Evolutionary conservation across 2,113 vertebrate species (phyloP), one percentile per base, ranked within the genome.

Genomic region (Murina feae): DNA sequence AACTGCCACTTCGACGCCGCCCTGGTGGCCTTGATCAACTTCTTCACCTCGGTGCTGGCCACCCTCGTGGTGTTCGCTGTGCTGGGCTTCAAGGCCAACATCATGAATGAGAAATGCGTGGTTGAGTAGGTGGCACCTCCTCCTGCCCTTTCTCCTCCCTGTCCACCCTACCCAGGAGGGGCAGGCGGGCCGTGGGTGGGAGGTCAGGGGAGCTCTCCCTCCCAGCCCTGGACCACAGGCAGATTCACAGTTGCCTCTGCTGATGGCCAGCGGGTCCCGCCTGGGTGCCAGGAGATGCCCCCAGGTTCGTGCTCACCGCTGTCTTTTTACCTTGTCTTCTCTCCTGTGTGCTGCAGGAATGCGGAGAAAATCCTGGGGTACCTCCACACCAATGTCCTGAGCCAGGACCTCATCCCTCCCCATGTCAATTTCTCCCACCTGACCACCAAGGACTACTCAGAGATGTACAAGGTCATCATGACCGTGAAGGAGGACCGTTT

Each of bases 101-200:
- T 99, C 97, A 99, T 99, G 99, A 99, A 99, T 0, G 99, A 99
- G 98, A 99, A 99, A 97, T 99, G 99, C 90, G 99, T 99, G 74
- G 98, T 99, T 28, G 99, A 99, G 99, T 99, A 98, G 98, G 99
- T 99, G 74, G 28, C 72, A 2, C 75, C 4, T 25, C 44, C 55
- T 71, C 35, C 12, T 3, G 17, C 37, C 82, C 49, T 35, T 79
- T 13, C 28, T 21, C 21, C 42, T 80, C 68, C 69, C 30, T 11
- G 21, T 25, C 60, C 49, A 5, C 55, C 49, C 53, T 20, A 18
- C 80, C 90, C 23, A 9, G 82, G 75, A 7, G 51, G 28, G 81
- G 63, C 18, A 37, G 60, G 76, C 0, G 66, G 68, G 32, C 51
- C 0, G 4, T 9, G 63, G 23, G 6, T 2, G 16, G 30, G 58